phyloP scores from a whole-genome alignment of 1,140 invertebrate genomes.

The Drosophila punjabiensis region DNA sequence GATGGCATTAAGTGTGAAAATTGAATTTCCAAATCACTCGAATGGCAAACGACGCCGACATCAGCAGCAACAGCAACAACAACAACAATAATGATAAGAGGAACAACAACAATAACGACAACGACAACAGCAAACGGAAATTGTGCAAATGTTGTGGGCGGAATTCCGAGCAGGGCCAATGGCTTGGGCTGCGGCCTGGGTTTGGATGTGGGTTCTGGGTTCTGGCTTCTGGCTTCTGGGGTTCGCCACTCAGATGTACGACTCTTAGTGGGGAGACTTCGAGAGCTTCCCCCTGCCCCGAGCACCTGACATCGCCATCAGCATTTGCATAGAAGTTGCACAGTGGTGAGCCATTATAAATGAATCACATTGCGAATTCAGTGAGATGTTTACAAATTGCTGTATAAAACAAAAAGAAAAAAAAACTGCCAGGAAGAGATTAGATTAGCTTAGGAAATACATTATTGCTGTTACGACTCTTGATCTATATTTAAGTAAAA shows the following conservation, averaged over 20 bases:
- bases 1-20: conserved; percentile 81
- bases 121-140: conserved; percentile 68
- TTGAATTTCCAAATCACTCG: conserved; percentile 81
- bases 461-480: neutral
- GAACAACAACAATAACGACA: conserved; percentile 23
- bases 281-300: conserved; percentile 4
- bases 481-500: neutral
- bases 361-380: conserved; percentile 10
- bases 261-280: conserved; percentile 16
- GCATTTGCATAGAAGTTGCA: conserved; percentile 53
- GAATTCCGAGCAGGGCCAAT: conserved; percentile 31
- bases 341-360: conserved; percentile 35
- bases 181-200: conserved; percentile 8
- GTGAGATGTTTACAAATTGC: conserved; percentile 15
- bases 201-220: neutral
- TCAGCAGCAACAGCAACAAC: conserved; percentile 15
- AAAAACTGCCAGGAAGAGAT: neutral
- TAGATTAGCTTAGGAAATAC: neutral
- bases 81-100: neutral
- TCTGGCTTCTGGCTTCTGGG: conserved; percentile 16
- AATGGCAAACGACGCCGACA: conserved; percentile 45
- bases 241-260: conserved; percentile 41
- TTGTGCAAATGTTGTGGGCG: conserved; percentile 79
- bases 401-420: neutral
- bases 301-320: conserved; percentile 48